Evolutionary conservation across 2,113 vertebrate species (phyloP).

Genomic region (Symphodus melops): DNA sequence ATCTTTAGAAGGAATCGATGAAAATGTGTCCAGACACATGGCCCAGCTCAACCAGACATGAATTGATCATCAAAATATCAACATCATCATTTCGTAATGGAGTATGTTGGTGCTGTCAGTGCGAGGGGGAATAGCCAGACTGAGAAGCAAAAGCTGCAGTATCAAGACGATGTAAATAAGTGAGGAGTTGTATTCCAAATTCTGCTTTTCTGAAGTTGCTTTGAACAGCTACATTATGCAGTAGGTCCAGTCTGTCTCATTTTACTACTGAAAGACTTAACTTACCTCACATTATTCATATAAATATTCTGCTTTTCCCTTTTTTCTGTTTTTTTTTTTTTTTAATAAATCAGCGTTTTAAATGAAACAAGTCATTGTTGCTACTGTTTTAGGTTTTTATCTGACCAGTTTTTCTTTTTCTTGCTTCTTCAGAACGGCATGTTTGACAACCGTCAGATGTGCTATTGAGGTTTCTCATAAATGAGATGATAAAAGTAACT

Average conservation of each 20-base stretch:
- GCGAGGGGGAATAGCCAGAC: constrained; percentile 32
- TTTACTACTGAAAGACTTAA: constrained; percentile 24
- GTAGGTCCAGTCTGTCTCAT: constrained; percentile 18
- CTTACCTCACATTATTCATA: constrained; percentile 17
- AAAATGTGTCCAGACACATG: constrained; percentile 78
- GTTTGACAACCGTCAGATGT: neutral
- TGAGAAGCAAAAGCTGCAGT: constrained; percentile 34
- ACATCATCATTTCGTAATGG: constrained; percentile 80
- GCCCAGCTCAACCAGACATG: constrained; percentile 77
- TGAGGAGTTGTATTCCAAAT: constrained; percentile 47
- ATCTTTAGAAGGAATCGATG: constrained; percentile 81
- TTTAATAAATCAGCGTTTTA: neutral
- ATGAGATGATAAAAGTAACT: constrained; percentile 1
- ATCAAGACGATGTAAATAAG: constrained; percentile 65
- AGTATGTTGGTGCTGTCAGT: constrained; percentile 49
- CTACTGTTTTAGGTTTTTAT: neutral
- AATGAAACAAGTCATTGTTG: too few relatives aligned
- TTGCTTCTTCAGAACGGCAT: neutral
- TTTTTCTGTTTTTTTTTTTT: neutral
- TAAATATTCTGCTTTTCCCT: neutral
- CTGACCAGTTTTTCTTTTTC: neutral
- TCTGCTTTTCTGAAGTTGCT: constrained; percentile 42
- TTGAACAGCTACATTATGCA: constrained; percentile 41
- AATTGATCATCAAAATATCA: constrained; percentile 85
- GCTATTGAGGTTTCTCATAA: neutral